These are phyloP conservation scores for Eublepharis macularius DNA, from an alignment of 2,113 vertebrate species.

Conservation along the genomic window DNA sequence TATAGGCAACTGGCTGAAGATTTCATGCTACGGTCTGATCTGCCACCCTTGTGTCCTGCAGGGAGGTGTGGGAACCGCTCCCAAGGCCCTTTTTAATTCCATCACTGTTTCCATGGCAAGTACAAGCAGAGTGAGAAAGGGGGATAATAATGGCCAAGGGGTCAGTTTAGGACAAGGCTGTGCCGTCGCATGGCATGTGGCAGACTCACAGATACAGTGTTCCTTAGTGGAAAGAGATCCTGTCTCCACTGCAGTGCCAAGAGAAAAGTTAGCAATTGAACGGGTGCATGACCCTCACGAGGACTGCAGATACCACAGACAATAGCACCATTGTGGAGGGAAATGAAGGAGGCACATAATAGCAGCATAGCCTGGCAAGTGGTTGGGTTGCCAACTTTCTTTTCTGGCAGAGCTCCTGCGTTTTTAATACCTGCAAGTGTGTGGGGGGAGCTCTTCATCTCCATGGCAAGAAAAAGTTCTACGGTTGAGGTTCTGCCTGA, in stretches of 20 bases:
- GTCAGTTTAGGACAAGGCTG: not conserved
- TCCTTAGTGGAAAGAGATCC: rapidly evolving
- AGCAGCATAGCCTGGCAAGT: not conserved
- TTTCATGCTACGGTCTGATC: not conserved
- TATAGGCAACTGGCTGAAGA: not conserved
- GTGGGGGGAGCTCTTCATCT: not conserved
- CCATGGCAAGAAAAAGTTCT: not conserved
- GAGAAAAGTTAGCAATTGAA: not conserved
- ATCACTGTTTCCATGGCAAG: not conserved
- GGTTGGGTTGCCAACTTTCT: not conserved
- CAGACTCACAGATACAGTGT: not conserved
- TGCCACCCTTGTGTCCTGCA: not conserved
- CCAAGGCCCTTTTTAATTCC: not conserved
- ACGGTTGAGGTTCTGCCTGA: not conserved
- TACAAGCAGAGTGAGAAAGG: not conserved
- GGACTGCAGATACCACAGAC: not conserved
- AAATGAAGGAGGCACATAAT: not conserved
- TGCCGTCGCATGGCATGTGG: not conserved
- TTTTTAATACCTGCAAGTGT: not conserved
- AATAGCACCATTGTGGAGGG: not conserved
- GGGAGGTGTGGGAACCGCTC: rapidly evolving
- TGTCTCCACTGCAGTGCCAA: rapidly evolving
- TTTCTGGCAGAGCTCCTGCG: not conserved
- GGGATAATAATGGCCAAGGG: not conserved
- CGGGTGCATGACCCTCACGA: rapidly evolving